Evolutionary conservation across 2,113 vertebrate species (phyloP).

Genomic region (Oryzias javanicus): DNA sequence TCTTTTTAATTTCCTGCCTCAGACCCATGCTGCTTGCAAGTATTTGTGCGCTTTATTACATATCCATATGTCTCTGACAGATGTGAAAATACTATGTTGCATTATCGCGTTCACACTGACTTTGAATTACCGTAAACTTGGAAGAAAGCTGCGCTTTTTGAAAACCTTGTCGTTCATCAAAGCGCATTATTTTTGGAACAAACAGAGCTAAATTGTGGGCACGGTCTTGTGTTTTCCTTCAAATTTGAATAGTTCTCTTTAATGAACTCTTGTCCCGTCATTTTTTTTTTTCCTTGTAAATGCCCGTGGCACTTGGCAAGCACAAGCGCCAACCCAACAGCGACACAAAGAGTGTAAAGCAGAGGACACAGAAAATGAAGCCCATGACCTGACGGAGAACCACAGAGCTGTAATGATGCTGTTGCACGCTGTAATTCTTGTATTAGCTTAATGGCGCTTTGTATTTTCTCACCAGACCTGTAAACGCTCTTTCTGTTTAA

Average conservation of each 20-base stretch:
- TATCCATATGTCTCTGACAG: slow-evolving; percentile 10
- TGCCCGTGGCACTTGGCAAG: slow-evolving; percentile 40
- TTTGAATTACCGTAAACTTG: neutral
- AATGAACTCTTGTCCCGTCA: slow-evolving; percentile 60
- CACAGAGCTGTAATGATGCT: slow-evolving; percentile 28
- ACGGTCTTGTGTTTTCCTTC: slow-evolving; percentile 8
- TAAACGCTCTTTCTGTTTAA: slow-evolving; percentile 61
- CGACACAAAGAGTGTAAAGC: slow-evolving; percentile 22
- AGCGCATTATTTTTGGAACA: slow-evolving; percentile 14
- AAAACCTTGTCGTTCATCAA: neutral
- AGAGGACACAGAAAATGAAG: slow-evolving; percentile 26
- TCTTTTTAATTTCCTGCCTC: slow-evolving; percentile 40
- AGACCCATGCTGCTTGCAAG: slow-evolving; percentile 10
- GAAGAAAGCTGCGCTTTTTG: slow-evolving; percentile 12
- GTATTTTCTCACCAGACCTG: slow-evolving; percentile 59
- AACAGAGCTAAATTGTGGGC: slow-evolving; percentile 18
- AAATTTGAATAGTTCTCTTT: slow-evolving; percentile 58
- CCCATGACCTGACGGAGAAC: slow-evolving; percentile 15
- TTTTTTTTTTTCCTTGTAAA: slow-evolving; percentile 44
- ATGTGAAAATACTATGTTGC: slow-evolving; percentile 4
- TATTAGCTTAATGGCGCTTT: slow-evolving; percentile 43
- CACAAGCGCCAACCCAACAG: slow-evolving; percentile 18
- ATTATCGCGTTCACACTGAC: neutral
- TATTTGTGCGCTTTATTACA: neutral
- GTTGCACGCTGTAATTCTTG: slow-evolving; percentile 38